These are phyloP conservation scores for Rhyacichthys aspro DNA, from an alignment of 2,797 vertebrate genomes.

Conservation along the genomic window DNA sequence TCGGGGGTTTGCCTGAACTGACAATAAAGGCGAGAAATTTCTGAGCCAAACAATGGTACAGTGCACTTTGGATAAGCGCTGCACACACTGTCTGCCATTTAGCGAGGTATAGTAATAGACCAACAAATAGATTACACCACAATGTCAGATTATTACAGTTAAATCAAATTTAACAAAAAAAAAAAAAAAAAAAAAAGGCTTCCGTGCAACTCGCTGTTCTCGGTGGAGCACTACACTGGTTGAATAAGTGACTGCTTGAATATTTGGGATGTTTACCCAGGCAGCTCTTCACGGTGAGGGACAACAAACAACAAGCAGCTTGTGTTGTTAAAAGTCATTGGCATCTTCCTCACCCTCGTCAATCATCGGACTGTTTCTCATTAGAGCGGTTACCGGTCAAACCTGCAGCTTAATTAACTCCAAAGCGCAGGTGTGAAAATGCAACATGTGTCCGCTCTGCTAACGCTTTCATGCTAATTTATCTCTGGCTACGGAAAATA, in stretches of 20 bases:
- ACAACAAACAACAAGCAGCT: constrained; percentile 70
- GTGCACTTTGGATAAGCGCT: constrained; percentile 79
- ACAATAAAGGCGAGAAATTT: constrained; percentile 78
- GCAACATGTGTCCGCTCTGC: constrained; percentile 60
- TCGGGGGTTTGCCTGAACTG: constrained; percentile 78
- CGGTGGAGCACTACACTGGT: constrained; percentile 31
- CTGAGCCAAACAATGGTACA: constrained; percentile 80
- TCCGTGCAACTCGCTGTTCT: constrained; percentile 20
- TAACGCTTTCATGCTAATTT: constrained; percentile 10
- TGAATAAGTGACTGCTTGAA: constrained; percentile 45
- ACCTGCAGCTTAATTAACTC: constrained; percentile 69
- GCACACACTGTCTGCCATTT: constrained; percentile 72
- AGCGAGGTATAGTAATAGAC: constrained; percentile 73
- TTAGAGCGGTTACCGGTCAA: constrained; percentile 70
- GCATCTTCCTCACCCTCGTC: constrained; percentile 64
- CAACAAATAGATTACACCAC: constrained; percentile 70
- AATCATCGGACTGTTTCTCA: constrained; percentile 71
- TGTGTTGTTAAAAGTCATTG: constrained; percentile 65
- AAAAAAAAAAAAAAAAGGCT: neutral
- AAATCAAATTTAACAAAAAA: neutral
- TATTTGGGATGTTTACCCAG: constrained; percentile 58
- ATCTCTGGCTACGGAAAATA: constrained; percentile 11
- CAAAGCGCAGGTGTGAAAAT: constrained; percentile 65
- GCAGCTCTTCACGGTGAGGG: constrained; percentile 64
- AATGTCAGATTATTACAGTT: constrained; percentile 37